Evolutionary conservation across 64 coral and sea anemone species (phyloP), one percentile per base, ranked within the genome.

Genomic region (Pachyseris speciosa): DNA sequence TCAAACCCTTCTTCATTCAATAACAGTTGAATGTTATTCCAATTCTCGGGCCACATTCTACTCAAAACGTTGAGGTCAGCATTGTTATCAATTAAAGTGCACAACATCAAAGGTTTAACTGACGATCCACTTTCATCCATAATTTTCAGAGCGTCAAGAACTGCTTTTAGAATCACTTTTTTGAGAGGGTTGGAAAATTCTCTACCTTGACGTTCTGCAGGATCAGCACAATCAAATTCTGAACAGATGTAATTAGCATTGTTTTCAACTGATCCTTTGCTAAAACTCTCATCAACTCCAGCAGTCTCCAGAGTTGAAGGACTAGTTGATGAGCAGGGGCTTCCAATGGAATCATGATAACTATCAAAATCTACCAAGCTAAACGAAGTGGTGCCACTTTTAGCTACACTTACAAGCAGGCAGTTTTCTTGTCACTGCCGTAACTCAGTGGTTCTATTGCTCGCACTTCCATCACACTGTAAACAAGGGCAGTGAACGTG

Each of bases 401-500:
- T 42, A 75, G 49, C 40, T 30, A 11, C 42, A 49, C 30, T 72
- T 41, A 37, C 37, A 40, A 72, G 36, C 38, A 38, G 37, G 19
- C 42, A 24, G 22, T 26, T 48, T 75, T 92, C 83, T 75, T 32
- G 36, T 72, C 90, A 92, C 42, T 92, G 83, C 25, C 91, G 61
- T 42, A 93, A 36, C 29, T 93, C 84, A 4, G 84, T 88, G 7
- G 34, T 75, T 59, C 86, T 34, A 45, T 88, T 71, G 6, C 70
- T 93, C 69, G 84, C 91, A 57, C 72, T 66, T 8, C 91, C 91
- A 8, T 72, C 37, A 27, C 91, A 93, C 4, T 34, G 20, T 17
- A 55, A 34, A 42, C 91, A 93, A 66, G 91, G 91, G 31, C 91
- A 87, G 34, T 87, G 91, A 47, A 93, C 74, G 59, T 93, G 91